These are phyloP conservation scores for Melikaiella ostensackeni DNA, from an alignment of 2,888 invertebrate species.

Conservation along the genomic window DNA sequence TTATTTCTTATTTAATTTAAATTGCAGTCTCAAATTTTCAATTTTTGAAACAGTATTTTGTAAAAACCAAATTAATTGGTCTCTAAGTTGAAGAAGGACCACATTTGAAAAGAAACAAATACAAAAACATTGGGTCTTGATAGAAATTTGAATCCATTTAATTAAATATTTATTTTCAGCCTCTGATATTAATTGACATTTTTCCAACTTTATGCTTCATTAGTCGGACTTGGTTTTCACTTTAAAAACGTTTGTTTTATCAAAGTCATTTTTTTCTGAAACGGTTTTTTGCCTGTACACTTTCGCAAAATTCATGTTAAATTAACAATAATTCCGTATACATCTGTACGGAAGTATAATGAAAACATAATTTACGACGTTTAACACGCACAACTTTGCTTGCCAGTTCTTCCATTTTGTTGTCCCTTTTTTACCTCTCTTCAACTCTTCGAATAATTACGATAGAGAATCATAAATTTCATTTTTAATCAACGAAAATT, in stretches of 20 bases:
- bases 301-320: constrained; percentile 6
- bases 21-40: too few species aligned
- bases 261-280: neutral
- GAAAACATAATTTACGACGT: neutral
- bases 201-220: neutral
- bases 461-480: constrained; percentile 1
- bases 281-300: neutral
- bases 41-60: too few species aligned
- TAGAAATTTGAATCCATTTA: too few species aligned
- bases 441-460: neutral
- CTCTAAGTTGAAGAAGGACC: too few species aligned
- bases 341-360: neutral
- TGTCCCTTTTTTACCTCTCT: constrained; percentile 3
- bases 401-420: neutral
- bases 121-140: too few species aligned
- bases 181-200: neutral
- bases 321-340: neutral
- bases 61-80: too few species aligned
- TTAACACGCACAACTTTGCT: constrained; percentile 5
- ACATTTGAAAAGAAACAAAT: too few species aligned
- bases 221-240: neutral
- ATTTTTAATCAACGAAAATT: neutral
- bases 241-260: neutral
- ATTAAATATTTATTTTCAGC: too few species aligned
- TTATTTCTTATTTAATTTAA: neutral